Conservation (phyloP, 2,888 invertebrate genomes). For the Eupsilia transversa region DNA sequence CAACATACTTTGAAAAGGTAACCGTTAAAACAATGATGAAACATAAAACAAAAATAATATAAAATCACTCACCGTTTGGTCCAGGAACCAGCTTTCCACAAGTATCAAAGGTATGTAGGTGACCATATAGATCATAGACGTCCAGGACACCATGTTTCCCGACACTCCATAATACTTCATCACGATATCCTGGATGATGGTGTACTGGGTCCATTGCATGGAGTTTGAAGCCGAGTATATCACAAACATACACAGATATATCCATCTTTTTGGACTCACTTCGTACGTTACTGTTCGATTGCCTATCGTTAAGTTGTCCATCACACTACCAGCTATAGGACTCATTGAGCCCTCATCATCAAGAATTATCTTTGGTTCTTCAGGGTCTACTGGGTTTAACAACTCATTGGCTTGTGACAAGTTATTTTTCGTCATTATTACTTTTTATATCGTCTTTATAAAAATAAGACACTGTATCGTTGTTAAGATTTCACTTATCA, state of each 20-base stretch:
- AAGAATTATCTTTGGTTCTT: slow-evolving; percentile 65
- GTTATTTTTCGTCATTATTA: slow-evolving; percentile 57
- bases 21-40: not conserved
- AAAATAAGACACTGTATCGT: slow-evolving; percentile 48
- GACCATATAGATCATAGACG: slow-evolving; percentile 99
- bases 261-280: slow-evolving; percentile 94
- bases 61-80: slow-evolving; percentile 94
- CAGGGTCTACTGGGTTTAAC: slow-evolving; percentile 63
- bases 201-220: slow-evolving; percentile 98
- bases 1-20: not conserved
- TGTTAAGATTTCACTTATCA: slow-evolving; percentile 33
- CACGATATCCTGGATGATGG: slow-evolving; percentile 96
- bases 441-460: slow-evolving; percentile 16
- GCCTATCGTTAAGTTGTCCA: slow-evolving; percentile 66
- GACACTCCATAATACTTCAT: slow-evolving; percentile 93
- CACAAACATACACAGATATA: slow-evolving; percentile 95
- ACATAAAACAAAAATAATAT: not conserved
- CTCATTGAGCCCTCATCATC: slow-evolving; percentile 64
- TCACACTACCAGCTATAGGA: slow-evolving; percentile 77
- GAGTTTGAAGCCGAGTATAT: slow-evolving; percentile 97
- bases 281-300: slow-evolving; percentile 78
- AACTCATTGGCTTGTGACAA: slow-evolving; percentile 54
- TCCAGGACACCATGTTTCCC: slow-evolving; percentile 95
- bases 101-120: slow-evolving; percentile 99
- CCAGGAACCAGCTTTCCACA: slow-evolving; percentile 98